A percentile compares a stretch with the other conserved stretches of the same genome.
These are phyloP conservation scores for Drosophila picticornis DNA, from an alignment of 2,888 invertebrate species.

Conservation along the genomic window DNA sequence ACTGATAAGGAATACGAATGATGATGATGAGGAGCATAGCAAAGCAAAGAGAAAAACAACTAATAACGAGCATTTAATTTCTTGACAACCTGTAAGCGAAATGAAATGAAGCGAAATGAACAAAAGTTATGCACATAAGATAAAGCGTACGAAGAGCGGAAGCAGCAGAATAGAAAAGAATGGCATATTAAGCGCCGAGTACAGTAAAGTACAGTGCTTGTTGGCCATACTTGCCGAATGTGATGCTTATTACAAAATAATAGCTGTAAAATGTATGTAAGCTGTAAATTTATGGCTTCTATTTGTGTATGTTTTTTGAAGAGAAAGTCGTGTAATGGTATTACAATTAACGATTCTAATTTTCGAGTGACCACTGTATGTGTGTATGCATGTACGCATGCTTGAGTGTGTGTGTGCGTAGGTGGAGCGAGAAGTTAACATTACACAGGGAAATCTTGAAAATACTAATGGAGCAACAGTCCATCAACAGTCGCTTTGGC, in stretches of 20 bases:
- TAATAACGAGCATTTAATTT: conserved; percentile 69
- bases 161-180: conserved; percentile 41
- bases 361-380: not conserved
- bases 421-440: conserved; percentile 20
- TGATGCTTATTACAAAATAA: not conserved
- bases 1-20: conserved; percentile 61
- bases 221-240: not conserved
- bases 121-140: conserved; percentile 47
- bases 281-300: not conserved
- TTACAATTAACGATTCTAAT: not conserved
- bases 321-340: not conserved
- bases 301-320: not conserved
- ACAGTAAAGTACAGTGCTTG: conserved; percentile 4
- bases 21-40: conserved; percentile 21
- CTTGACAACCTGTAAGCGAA: conserved; percentile 65
- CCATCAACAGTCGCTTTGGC: conserved; percentile 1
- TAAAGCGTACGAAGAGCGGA: conserved; percentile 33
- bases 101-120: conserved; percentile 49
- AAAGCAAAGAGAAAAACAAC: conserved; percentile 30
- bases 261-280: not conserved
- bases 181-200: conserved; percentile 8
- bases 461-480: conserved; percentile 53
- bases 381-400: not conserved
- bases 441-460: conserved; percentile 34
- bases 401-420: not conserved